Conservation (phyloP, 2,113 vertebrate genomes). For the Isichthys henryi region DNA sequence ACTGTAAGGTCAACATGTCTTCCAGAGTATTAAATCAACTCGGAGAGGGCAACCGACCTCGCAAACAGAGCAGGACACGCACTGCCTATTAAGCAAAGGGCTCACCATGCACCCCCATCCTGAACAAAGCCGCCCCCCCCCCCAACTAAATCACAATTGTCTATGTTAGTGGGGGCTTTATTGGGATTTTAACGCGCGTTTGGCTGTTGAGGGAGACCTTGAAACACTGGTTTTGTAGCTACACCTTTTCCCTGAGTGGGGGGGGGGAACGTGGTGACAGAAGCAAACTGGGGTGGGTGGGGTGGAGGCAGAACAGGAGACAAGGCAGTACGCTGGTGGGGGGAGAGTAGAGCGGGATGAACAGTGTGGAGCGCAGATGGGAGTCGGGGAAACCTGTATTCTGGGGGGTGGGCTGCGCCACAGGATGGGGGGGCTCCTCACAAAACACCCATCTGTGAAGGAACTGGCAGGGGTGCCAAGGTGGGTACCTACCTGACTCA, state of each 20-base stretch:
- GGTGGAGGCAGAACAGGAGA: not conserved
- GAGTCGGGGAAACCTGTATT: not conserved
- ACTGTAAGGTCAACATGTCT: constrained; percentile 70
- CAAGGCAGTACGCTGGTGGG: not conserved
- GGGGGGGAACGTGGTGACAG: not conserved
- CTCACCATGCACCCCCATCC: not conserved
- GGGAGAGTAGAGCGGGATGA: not conserved
- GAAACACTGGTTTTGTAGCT: not conserved
- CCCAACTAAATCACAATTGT: not conserved
- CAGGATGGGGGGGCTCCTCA: not conserved
- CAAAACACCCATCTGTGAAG: not conserved
- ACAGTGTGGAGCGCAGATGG: not conserved
- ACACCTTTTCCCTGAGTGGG: not conserved
- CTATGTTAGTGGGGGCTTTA: not conserved
- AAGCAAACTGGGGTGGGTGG: not conserved
- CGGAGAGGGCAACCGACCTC: constrained; percentile 33
- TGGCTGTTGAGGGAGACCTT: not conserved
- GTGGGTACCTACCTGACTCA: constrained; percentile 55
- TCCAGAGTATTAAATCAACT: constrained; percentile 59
- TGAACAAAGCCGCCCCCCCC: not conserved
- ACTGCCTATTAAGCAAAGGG: not conserved
- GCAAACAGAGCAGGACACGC: not conserved
- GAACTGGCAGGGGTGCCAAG: constrained; percentile 32
- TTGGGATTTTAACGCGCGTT: not conserved
- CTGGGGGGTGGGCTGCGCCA: not conserved